Evolutionary conservation across 1,140 invertebrate genomes (phyloP), one percentile per base, ranked within the genome.

Genomic region (Drosophila kurseongensis): DNA sequence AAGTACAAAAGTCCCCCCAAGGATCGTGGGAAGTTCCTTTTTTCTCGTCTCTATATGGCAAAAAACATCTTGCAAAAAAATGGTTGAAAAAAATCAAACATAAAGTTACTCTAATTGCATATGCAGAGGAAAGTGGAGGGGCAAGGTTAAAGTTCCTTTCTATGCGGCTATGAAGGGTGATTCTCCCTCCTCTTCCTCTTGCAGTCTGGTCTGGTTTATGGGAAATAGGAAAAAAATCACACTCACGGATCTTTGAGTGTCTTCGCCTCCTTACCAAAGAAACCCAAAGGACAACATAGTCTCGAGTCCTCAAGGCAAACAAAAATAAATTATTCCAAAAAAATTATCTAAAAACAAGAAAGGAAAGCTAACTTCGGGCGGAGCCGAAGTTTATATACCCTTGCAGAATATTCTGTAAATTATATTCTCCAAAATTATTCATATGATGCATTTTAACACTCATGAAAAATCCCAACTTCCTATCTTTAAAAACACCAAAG

Each of bases 1-100:
- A 72, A 78, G 81, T 81, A 88, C 80, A 76, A 80, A 80, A 84
- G 80, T 84, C 67, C 76, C 78, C 78, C 76, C 71, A 81, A 88
- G 82, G 83, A 86, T 82, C 83, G 82, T 86, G 83, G 82, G 82
- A 86, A 88, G 83, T 86, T 86, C 78, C 66, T 68, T 60, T 41
- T 59, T 40, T 38, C 68, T 75, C 60, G 61, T 63, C 57, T 57
- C 74, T 50, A 42, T 32, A 40, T 27, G 29, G 13, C 29, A 35
- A 35, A 63, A 63, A 18, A 51, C 40, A 50, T 69, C 41, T 67
- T 47, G 58, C 61, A 69, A 65, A 67, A 75, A 51, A 44, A 23
- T 40, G 54, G 60, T 35, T 32, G 54, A 16, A 61, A 68, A 71
- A 71, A 71, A 69, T 57, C 51, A 47, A 57, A 63, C 67, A 68